A percentile compares a stretch with the other conserved stretches of the same genome.
These are phyloP conservation scores for Hypsibius dujardini DNA, from an alignment of 1,140 invertebrate genomes.

Conservation along the genomic window DNA sequence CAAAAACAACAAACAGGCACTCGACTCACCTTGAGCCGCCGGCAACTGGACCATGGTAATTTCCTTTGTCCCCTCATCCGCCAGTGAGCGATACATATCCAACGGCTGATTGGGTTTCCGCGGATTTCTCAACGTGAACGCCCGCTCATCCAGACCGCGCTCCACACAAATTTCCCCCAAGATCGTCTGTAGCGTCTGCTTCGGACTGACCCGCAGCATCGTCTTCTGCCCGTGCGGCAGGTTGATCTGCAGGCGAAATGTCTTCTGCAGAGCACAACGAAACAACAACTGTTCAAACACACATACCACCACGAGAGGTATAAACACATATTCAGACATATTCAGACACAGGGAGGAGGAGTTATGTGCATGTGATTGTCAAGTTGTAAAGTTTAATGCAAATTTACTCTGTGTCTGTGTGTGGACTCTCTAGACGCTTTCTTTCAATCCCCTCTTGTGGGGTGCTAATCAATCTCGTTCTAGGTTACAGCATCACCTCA, in stretches of 20 bases:
- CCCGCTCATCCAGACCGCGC: constrained; percentile 51
- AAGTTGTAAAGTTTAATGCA: too few species aligned
- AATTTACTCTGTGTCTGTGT: too few species aligned
- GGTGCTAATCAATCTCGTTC: too few species aligned
- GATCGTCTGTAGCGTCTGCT: constrained; percentile 46
- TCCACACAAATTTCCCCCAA: constrained; percentile 56
- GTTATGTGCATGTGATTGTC: too few species aligned
- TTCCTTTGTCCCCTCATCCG: constrained; percentile 26
- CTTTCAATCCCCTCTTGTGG: too few species aligned
- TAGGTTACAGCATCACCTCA: too few species aligned
- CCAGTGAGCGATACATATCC: constrained; percentile 25
- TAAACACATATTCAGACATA: too few species aligned
- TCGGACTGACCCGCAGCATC: constrained; percentile 50
- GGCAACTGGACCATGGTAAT: constrained; percentile 28
- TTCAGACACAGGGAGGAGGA: too few species aligned
- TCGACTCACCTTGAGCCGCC: constrained; percentile 1
- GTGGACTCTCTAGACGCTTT: too few species aligned
- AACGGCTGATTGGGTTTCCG: constrained; percentile 35
- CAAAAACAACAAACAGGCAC: too few species aligned
- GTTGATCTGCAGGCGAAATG: constrained; percentile 57
- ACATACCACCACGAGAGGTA: too few species aligned
- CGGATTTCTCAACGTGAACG: constrained; percentile 61
- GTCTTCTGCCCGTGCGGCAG: constrained; percentile 62
- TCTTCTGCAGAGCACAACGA: constrained; percentile 36
- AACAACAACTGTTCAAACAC: too few species aligned